phyloP scores from a whole-genome alignment of 2,797 vertebrate genomes.

The Semaprochilodus insignis region DNA sequence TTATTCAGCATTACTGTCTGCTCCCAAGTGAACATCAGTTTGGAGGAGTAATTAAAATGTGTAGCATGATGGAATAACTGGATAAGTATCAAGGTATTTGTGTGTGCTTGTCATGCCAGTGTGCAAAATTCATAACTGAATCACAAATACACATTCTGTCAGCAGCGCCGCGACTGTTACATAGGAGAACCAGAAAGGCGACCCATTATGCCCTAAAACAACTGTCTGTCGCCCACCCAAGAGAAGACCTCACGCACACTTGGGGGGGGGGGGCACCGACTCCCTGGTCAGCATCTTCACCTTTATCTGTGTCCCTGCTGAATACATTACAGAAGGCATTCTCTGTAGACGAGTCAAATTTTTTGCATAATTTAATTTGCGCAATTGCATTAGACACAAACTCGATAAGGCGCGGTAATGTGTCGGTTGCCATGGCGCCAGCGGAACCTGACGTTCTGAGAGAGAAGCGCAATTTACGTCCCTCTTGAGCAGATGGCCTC shows the following conservation, averaged over 20 bases:
- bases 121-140: neutral
- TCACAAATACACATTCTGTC: neutral
- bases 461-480: constrained; percentile 51
- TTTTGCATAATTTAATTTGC: constrained; percentile 78
- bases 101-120: neutral
- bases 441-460: constrained; percentile 58
- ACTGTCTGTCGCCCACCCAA: neutral
- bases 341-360: constrained; percentile 70
- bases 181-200: neutral
- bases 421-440: constrained; percentile 72
- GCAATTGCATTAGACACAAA: constrained; percentile 79
- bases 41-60: neutral
- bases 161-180: neutral
- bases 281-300: constrained; percentile 37
- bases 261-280: neutral
- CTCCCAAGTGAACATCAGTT: neutral
- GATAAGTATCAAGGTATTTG: neutral
- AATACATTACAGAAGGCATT: constrained; percentile 51
- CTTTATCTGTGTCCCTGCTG: constrained; percentile 22
- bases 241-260: neutral
- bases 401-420: constrained; percentile 71
- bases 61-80: neutral
- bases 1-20: neutral
- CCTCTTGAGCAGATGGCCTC: constrained; percentile 45
- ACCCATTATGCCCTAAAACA: neutral